These are phyloP conservation scores for Phyllotis vaccarum DNA, from an alignment of 2,797 vertebrate genomes.

Conservation along the genomic window DNA sequence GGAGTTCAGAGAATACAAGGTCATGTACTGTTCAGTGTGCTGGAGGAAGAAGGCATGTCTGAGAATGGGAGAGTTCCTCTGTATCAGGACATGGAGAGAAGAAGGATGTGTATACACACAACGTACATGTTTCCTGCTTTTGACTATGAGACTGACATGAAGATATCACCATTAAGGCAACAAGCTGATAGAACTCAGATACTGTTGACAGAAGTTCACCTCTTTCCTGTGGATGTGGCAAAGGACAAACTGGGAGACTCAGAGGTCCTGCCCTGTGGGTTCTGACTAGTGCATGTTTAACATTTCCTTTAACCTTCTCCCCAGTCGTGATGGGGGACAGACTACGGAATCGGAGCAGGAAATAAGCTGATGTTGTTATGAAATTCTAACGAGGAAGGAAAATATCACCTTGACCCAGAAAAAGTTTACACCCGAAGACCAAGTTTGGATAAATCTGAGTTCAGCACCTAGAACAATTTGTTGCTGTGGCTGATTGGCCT, in stretches of 20 bases:
- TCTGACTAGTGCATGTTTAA: background rate
- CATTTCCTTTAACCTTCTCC: background rate
- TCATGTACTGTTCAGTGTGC: background rate
- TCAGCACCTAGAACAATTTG: background rate
- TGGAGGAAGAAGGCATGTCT: background rate
- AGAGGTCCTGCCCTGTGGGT: background rate
- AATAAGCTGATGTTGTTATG: background rate
- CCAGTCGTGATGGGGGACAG: background rate
- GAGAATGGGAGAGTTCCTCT: background rate
- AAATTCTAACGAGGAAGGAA: background rate
- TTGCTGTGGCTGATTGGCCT: background rate
- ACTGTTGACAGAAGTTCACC: background rate
- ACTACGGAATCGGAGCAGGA: background rate
- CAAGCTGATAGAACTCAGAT: background rate
- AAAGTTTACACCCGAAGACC: background rate
- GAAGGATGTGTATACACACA: background rate
- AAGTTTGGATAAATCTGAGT: conserved; percentile 14
- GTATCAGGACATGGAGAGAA: background rate
- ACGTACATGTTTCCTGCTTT: background rate
- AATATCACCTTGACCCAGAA: background rate
- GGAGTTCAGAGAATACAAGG: conserved; percentile 19
- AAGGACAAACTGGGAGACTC: background rate
- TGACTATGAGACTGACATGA: background rate
- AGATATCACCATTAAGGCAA: background rate
- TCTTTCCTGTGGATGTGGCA: background rate